A percentile compares a stretch with the other conserved stretches of the same genome.
These are phyloP conservation scores for Lamprologus sp. DNA, from an alignment of 2,113 vertebrate genomes.

Conservation along the genomic window DNA sequence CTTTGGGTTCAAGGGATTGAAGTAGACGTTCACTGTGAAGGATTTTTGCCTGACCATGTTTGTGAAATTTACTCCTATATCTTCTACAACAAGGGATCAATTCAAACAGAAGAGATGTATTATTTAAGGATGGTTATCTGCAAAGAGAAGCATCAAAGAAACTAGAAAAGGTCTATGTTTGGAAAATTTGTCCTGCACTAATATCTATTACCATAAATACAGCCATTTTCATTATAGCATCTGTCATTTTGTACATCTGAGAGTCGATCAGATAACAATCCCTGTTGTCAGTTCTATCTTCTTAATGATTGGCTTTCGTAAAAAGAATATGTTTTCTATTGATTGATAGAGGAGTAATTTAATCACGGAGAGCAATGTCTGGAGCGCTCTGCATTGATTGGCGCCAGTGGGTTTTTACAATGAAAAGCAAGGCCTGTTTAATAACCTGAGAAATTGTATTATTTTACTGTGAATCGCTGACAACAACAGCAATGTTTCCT, in stretches of 20 bases:
- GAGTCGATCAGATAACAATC: neutral
- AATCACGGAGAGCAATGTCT: slow-evolving; percentile 3
- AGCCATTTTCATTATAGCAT: neutral
- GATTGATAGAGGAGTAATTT: slow-evolving; percentile 42
- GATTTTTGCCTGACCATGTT: neutral
- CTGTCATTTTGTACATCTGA: neutral
- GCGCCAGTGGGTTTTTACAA: slow-evolving; percentile 11
- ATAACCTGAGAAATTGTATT: slow-evolving; percentile 28
- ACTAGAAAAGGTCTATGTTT: neutral
- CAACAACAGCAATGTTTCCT: slow-evolving; percentile 22
- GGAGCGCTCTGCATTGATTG: slow-evolving; percentile 14
- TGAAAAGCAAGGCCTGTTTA: slow-evolving; percentile 7
- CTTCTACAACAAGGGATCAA: neutral
- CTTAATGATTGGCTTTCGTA: slow-evolving; percentile 14
- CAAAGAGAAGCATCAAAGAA: neutral
- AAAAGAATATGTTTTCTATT: slow-evolving; percentile 45
- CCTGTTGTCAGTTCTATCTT: slow-evolving; percentile 12
- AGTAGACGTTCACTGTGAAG: neutral
- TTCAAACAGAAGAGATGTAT: neutral
- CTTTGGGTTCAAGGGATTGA: neutral
- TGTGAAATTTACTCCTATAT: neutral
- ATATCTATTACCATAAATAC: neutral
- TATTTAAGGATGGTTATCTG: neutral
- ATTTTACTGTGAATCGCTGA: slow-evolving; percentile 31
- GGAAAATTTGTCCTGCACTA: neutral